Conservation (phyloP, 2,888 invertebrate species). For the Acleris emargana region DNA sequence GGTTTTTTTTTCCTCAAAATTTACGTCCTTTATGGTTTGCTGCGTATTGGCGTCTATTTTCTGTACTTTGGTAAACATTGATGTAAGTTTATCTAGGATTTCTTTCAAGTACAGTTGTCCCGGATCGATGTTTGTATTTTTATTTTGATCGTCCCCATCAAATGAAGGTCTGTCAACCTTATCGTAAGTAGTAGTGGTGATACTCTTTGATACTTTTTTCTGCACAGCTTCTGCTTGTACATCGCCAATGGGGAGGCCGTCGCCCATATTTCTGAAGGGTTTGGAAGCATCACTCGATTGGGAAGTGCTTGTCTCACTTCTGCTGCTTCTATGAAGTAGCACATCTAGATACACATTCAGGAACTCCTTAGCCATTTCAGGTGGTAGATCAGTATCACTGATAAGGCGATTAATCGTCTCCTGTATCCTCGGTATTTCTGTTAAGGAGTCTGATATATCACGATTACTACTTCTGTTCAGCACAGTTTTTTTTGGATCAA, state of each 20-base stretch:
- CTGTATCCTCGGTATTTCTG: slow-evolving; percentile 60
- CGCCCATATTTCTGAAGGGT: slow-evolving; percentile 32
- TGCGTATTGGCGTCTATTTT: slow-evolving; percentile 41
- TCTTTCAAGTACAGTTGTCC: slow-evolving; percentile 62
- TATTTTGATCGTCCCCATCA: slow-evolving; percentile 30
- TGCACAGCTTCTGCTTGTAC: slow-evolving; percentile 59
- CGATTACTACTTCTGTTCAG: slow-evolving; percentile 33
- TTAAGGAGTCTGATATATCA: slow-evolving; percentile 57
- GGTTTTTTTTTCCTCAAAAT: slow-evolving; percentile 42
- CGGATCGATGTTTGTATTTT: slow-evolving; percentile 46
- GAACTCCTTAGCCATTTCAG: slow-evolving; percentile 64
- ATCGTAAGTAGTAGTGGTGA: slow-evolving; percentile 47
- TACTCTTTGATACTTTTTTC: slow-evolving; percentile 58
- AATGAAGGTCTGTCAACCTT: slow-evolving; percentile 26
- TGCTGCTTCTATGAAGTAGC: slow-evolving; percentile 52
- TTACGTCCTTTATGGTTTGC: slow-evolving; percentile 37
- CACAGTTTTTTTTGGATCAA: slow-evolving; percentile 48
- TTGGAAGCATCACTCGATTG: slow-evolving; percentile 50
- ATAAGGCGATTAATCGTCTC: slow-evolving; percentile 65
- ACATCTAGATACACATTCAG: slow-evolving; percentile 63
- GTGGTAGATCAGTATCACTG: slow-evolving; percentile 59
- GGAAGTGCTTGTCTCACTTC: slow-evolving; percentile 46
- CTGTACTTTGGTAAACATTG: slow-evolving; percentile 51
- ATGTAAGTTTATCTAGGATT: slow-evolving; percentile 64
- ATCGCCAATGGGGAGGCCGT: slow-evolving; percentile 47